phyloP scores from a whole-genome alignment of 2,888 invertebrate species.

The Syritta pipiens region DNA sequence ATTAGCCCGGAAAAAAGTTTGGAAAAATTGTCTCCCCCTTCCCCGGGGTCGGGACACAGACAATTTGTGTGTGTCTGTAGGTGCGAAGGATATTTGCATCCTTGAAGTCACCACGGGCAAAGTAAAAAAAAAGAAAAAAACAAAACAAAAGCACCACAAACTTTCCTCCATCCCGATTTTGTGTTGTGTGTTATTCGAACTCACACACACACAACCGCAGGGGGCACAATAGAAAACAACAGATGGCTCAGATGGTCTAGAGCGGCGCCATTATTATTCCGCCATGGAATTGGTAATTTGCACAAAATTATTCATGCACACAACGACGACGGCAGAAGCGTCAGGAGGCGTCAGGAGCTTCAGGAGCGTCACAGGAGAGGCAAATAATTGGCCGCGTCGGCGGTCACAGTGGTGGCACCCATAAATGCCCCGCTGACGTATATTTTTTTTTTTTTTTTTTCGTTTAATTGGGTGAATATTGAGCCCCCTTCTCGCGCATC shows the following conservation, averaged over 20 bases:
- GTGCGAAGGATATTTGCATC: slow-evolving; percentile 37
- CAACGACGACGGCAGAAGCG: not conserved
- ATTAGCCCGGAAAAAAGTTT: slow-evolving; percentile 27
- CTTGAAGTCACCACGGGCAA: not conserved
- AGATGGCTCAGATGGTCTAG: slow-evolving; percentile 39
- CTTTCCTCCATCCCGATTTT: not conserved
- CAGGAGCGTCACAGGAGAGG: no score
- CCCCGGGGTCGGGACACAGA: not conserved
- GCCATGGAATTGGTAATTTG: slow-evolving; percentile 40
- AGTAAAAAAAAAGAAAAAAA: not conserved
- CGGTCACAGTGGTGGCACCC: not conserved
- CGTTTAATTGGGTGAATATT: slow-evolving; percentile 22
- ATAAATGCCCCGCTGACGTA: not conserved
- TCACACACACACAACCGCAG: no score
- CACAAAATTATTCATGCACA: slow-evolving; percentile 44
- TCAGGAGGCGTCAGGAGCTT: no score
- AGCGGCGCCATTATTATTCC: slow-evolving; percentile 30
- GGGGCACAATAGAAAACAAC: slow-evolving; percentile 36
- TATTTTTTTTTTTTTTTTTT: slow-evolving; percentile 13
- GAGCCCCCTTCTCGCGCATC: slow-evolving; percentile 2
- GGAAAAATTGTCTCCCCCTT: not conserved
- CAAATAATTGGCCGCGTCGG: slow-evolving; percentile 5
- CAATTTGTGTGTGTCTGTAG: not conserved
- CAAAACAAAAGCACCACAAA: not conserved
- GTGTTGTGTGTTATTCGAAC: slow-evolving; percentile 10